A percentile compares a stretch with the other conserved stretches of the same genome.
These are phyloP conservation scores for Drosophila nebulosa DNA, from an alignment of 1,140 invertebrate species.

Conservation along the genomic window DNA sequence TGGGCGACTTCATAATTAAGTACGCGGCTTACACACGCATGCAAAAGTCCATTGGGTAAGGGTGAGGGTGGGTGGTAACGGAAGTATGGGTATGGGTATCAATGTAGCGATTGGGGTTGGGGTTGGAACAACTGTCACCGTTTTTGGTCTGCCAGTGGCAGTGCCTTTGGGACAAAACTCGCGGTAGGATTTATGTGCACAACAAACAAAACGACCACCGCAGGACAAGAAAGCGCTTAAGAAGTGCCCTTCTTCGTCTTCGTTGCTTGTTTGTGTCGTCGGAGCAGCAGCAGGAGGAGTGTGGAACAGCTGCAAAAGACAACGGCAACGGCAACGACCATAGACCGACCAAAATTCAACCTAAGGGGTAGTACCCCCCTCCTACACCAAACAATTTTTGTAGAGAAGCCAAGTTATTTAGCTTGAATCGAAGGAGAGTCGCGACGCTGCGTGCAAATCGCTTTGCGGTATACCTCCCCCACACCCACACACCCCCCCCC, in stretches of 20 bases:
- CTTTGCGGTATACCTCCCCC: conserved; percentile 39
- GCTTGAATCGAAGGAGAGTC: conserved; percentile 72
- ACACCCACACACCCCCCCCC: no score
- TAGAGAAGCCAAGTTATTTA: conserved; percentile 70
- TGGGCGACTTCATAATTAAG: conserved; percentile 74
- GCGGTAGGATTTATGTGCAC: conserved; percentile 77
- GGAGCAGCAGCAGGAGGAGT: background rate
- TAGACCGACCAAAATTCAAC: conserved; percentile 7
- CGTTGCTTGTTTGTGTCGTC: background rate
- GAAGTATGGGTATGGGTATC: background rate
- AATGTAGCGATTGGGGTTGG: background rate
- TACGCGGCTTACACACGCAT: conserved; percentile 67
- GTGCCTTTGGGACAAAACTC: conserved; percentile 76
- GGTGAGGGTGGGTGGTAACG: background rate
- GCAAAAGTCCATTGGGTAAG: conserved; percentile 10
- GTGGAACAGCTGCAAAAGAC: conserved; percentile 70
- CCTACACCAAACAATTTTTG: conserved; percentile 31
- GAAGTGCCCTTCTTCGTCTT: conserved; percentile 50
- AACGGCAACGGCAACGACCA: conserved; percentile 34
- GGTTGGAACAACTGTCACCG: conserved; percentile 46
- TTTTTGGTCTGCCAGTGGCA: conserved; percentile 69
- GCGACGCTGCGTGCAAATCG: conserved; percentile 32
- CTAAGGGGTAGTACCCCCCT: background rate
- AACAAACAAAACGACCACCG: conserved; percentile 79
- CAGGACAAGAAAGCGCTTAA: conserved; percentile 80